Conservation (phyloP, 2,797 vertebrate species). For the Notamacropus eugenii region DNA sequence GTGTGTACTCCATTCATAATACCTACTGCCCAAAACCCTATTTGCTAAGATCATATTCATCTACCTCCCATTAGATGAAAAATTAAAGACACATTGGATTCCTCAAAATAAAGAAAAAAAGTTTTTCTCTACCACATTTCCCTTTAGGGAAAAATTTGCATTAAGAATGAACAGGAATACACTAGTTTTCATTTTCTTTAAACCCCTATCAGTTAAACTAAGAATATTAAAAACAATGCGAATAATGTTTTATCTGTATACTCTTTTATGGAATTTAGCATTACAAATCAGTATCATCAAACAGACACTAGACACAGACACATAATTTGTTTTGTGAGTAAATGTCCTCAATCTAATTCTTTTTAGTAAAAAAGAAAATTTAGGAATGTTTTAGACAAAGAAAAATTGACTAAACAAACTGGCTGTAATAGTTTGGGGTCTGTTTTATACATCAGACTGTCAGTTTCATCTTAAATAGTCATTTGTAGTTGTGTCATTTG, state of each 20-base stretch:
- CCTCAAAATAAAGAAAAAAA: background rate
- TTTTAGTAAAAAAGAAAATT: conserved; percentile 53
- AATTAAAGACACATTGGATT: background rate
- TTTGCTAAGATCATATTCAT: background rate
- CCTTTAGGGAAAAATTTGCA: background rate
- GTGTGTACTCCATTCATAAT: background rate
- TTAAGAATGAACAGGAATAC: background rate
- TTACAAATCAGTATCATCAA: conserved; percentile 24
- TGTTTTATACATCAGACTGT: conserved; percentile 38
- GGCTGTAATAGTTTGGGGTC: background rate
- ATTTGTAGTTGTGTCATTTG: conserved; percentile 26
- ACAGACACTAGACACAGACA: conserved; percentile 15
- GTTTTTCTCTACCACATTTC: background rate
- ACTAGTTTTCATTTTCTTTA: background rate
- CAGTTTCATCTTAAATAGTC: conserved; percentile 11
- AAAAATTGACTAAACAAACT: conserved; percentile 43
- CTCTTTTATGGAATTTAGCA: background rate
- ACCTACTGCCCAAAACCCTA: background rate
- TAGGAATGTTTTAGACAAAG: conserved; percentile 49
- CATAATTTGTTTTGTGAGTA: conserved; percentile 46
- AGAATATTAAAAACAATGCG: background rate
- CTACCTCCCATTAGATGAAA: background rate
- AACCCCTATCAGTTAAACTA: background rate
- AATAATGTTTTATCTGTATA: background rate
- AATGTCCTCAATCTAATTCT: conserved; percentile 8